Conservation (phyloP, 2,113 vertebrate species). For the Podilymbus podiceps region DNA sequence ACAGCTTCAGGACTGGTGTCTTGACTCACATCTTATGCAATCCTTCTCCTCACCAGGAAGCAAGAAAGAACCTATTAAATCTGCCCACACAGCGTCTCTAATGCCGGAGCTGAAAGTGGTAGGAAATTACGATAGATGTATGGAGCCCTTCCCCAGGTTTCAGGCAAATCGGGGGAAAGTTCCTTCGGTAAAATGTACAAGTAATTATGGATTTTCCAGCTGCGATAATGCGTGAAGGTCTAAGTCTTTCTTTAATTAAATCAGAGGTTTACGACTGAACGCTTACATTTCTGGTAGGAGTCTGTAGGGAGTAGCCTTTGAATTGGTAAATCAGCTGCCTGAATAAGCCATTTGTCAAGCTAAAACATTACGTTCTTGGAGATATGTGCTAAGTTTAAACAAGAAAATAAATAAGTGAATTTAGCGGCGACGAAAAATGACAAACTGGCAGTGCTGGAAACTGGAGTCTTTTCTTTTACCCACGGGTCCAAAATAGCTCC, state of each 20-base stretch:
- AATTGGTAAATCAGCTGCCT: slow-evolving; percentile 66
- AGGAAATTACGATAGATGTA: slow-evolving; percentile 33
- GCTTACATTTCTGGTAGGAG: slow-evolving; percentile 53
- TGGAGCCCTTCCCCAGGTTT: slow-evolving; percentile 28
- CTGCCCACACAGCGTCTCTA: slow-evolving; percentile 64
- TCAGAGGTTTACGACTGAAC: slow-evolving; percentile 33
- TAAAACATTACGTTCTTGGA: not conserved
- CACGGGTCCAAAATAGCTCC: not conserved
- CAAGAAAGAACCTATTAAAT: slow-evolving; percentile 57
- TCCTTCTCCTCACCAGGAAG: slow-evolving; percentile 52
- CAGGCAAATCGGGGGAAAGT: slow-evolving; percentile 59
- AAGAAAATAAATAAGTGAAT: not conserved
- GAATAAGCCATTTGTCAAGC: slow-evolving; percentile 49
- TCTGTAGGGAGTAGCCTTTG: slow-evolving; percentile 60
- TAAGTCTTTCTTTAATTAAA: slow-evolving; percentile 59
- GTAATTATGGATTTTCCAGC: slow-evolving; percentile 69
- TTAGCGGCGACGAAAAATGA: not conserved
- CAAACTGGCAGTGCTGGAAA: not conserved
- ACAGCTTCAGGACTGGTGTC: not conserved
- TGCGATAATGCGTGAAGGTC: slow-evolving; percentile 60
- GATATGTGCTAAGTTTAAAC: slow-evolving; percentile 9
- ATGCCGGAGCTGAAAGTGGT: slow-evolving; percentile 39
- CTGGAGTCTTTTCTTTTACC: not conserved
- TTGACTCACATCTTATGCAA: slow-evolving; percentile 65
- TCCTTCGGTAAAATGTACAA: slow-evolving; percentile 42